phyloP scores from a whole-genome alignment of 1,140 invertebrate species.

The Bradynema listronoti region DNA sequence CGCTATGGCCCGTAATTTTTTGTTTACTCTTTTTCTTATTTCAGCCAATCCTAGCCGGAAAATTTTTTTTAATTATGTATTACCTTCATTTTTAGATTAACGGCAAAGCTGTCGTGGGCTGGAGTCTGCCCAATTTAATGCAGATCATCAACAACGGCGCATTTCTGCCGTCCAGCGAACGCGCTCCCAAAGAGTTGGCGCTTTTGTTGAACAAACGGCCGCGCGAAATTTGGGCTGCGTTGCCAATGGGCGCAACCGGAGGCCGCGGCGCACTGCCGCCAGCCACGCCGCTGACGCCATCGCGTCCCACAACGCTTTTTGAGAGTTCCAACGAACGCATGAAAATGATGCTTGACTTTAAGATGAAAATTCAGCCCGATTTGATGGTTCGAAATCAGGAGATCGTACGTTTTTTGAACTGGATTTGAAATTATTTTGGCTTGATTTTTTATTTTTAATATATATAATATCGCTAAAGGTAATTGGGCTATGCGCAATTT shows the following conservation, averaged over 20 bases:
- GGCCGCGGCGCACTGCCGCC: slow-evolving; percentile 1
- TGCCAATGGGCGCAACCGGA: not conserved
- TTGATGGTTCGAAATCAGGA: slow-evolving; percentile 17
- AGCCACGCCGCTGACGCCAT: not conserved
- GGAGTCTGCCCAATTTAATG: slow-evolving; percentile 13
- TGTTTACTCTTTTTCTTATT: too few relatives aligned
- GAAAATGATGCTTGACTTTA: slow-evolving; percentile 32
- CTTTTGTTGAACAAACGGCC: slow-evolving; percentile 32
- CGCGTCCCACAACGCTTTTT: not conserved
- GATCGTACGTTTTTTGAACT: not conserved
- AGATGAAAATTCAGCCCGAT: slow-evolving; percentile 39
- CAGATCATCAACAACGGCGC: not conserved
- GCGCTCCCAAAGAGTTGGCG: slow-evolving; percentile 16
- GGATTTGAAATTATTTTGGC: too few relatives aligned
- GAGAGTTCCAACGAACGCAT: slow-evolving; percentile 9
- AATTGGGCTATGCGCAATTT: too few relatives aligned
- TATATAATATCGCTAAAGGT: too few relatives aligned
- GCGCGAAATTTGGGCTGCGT: slow-evolving; percentile 26
- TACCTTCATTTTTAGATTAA: too few relatives aligned
- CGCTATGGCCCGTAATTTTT: too few relatives aligned
- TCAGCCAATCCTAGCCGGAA: too few relatives aligned
- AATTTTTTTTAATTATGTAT: too few relatives aligned
- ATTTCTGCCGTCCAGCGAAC: slow-evolving; percentile 3
- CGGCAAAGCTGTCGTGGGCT: too few relatives aligned
- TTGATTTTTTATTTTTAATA: too few relatives aligned